These are phyloP conservation scores for Chrosomus eos DNA, from an alignment of 2,797 vertebrate species.

Conservation along the genomic window DNA sequence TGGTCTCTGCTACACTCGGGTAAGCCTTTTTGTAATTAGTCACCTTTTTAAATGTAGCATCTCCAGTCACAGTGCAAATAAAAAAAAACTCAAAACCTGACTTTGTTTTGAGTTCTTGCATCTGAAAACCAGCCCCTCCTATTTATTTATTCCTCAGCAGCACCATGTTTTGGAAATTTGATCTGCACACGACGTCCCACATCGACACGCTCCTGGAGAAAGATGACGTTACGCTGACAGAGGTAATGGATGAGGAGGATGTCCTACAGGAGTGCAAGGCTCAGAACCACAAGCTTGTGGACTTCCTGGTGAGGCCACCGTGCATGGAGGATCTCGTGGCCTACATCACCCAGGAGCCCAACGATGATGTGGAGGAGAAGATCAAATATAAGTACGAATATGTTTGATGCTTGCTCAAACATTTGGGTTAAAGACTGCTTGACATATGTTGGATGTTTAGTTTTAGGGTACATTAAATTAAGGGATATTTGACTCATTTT, in stretches of 20 bases:
- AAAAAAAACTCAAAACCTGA: background rate
- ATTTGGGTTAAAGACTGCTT: too few relatives aligned
- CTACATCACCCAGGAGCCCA: constrained; percentile 95
- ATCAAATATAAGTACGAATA: constrained; percentile 95
- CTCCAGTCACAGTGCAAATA: background rate
- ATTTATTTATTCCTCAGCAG: constrained; percentile 67
- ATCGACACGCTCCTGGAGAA: constrained; percentile 97
- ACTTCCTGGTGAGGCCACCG: constrained; percentile 93
- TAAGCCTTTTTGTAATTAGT: constrained; percentile 36
- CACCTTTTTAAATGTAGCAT: background rate
- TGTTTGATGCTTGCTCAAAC: background rate
- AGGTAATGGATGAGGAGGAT: constrained; percentile 98
- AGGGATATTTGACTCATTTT: background rate
- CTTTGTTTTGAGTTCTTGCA: background rate
- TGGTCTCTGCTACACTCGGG: constrained; percentile 74
- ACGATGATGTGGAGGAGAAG: constrained; percentile 94
- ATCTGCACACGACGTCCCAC: constrained; percentile 98
- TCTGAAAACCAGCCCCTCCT: background rate
- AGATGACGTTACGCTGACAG: constrained; percentile 95
- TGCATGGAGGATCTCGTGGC: constrained; percentile 96
- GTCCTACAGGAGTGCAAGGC: constrained; percentile 98
- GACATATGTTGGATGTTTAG: background rate
- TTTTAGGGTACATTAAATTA: background rate
- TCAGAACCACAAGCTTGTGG: constrained; percentile 97
- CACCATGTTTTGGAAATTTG: constrained; percentile 99